These are phyloP conservation scores for Xenotilapia caudafasciata DNA, from an alignment of 2,113 vertebrate genomes.

Conservation along the genomic window DNA sequence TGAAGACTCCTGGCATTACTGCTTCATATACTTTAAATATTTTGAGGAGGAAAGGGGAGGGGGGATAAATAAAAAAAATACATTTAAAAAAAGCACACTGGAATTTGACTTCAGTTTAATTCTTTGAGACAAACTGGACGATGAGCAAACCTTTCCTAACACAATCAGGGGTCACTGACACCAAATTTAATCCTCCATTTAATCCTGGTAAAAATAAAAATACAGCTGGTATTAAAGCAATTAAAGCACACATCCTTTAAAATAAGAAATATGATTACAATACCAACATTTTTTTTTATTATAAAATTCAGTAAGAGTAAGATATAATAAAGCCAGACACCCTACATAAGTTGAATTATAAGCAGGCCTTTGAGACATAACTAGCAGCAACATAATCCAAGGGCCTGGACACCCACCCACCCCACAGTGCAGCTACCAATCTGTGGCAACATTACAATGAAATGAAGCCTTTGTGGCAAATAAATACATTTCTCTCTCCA, in stretches of 20 bases:
- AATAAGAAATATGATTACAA: conserved; percentile 21
- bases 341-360: conserved; percentile 29
- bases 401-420: background rate
- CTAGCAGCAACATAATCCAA: conserved; percentile 56
- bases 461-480: conserved; percentile 24
- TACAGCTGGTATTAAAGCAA: conserved; percentile 5
- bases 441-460: conserved; percentile 25
- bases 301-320: conserved; percentile 25
- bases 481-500: conserved; percentile 11
- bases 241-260: background rate
- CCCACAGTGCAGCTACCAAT: conserved; percentile 56
- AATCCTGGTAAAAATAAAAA: conserved; percentile 2
- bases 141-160: background rate
- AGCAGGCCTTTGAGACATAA: conserved; percentile 53
- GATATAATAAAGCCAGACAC: conserved; percentile 22
- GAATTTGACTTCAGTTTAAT: conserved; percentile 31
- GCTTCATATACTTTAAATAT: background rate
- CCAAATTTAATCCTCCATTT: conserved; percentile 2
- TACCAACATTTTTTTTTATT: background rate
- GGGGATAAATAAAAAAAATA: rapidly evolving
- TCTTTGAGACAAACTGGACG: conserved; percentile 21
- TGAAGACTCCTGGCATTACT: no score
- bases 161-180: background rate
- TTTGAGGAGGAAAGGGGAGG: background rate
- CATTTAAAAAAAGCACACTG: background rate